Percentiles rank a stretch among this genome's conserved stretches.
Evolutionary conservation across 2,797 vertebrate species (phyloP).

Genomic region (Bufotes viridis): DNA sequence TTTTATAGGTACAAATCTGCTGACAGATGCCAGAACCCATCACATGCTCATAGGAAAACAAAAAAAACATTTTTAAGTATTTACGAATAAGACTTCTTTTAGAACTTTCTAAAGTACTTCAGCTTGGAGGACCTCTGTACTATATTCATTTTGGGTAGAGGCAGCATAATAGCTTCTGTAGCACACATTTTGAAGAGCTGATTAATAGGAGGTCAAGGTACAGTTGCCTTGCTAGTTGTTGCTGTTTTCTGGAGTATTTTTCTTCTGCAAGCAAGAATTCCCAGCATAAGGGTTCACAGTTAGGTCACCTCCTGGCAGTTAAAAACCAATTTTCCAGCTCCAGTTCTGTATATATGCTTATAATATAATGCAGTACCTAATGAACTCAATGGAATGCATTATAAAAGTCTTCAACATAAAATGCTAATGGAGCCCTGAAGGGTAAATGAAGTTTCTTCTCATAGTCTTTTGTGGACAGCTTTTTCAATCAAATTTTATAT

Average conservation of each 20-base stretch:
- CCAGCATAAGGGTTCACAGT: slow-evolving; percentile 28
- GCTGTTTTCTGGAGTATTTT: slow-evolving; percentile 27
- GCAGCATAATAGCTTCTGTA: background rate
- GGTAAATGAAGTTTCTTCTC: background rate
- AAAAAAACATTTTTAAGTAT: background rate
- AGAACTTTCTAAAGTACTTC: background rate
- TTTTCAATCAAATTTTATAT: background rate
- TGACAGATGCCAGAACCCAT: no score
- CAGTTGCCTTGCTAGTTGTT: slow-evolving; percentile 7
- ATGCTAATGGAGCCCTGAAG: background rate
- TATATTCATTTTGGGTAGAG: background rate
- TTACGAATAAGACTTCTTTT: background rate
- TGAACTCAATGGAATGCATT: slow-evolving; percentile 24
- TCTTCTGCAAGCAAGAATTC: slow-evolving; percentile 17
- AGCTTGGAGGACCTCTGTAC: background rate
- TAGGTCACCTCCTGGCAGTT: slow-evolving; percentile 41
- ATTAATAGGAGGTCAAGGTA: slow-evolving; percentile 40
- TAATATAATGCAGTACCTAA: slow-evolving; percentile 23
- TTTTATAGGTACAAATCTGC: no score
- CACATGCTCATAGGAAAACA: no score
- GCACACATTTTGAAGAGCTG: background rate
- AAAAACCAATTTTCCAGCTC: slow-evolving; percentile 35
- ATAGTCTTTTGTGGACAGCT: background rate
- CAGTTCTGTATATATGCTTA: slow-evolving; percentile 2
- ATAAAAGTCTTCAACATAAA: slow-evolving; percentile 23